phyloP scores from a whole-genome alignment of 2,797 vertebrate species.

The Xenops minutus region DNA sequence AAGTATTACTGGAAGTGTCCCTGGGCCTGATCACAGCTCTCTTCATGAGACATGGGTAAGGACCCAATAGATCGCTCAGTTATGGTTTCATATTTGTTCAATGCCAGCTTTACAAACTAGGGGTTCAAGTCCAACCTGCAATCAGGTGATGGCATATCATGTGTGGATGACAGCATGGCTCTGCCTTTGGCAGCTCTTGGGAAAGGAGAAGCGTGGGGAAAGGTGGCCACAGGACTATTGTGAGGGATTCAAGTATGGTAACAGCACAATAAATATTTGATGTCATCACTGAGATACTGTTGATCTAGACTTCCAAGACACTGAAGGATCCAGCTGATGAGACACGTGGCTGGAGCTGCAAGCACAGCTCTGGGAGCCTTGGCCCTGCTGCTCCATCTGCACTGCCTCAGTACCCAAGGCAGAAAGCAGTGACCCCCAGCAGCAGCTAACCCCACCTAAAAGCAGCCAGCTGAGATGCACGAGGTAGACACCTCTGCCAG shows the following conservation, averaged over 20 bases:
- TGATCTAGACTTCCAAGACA: background rate
- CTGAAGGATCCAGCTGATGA: background rate
- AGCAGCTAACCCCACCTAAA: background rate
- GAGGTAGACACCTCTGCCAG: background rate
- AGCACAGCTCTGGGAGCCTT: background rate
- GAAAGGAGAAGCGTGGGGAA: background rate
- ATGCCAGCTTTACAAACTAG: background rate
- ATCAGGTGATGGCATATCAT: background rate
- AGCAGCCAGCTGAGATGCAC: background rate
- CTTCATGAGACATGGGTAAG: background rate
- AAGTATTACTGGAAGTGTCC: background rate
- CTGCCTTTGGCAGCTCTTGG: background rate
- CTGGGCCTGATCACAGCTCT: background rate
- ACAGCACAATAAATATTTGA: background rate
- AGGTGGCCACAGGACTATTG: background rate
- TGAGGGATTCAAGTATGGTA: background rate
- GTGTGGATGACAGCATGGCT: fast-evolving
- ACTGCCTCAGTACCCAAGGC: background rate
- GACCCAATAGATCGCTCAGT: background rate
- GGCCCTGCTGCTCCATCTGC: background rate
- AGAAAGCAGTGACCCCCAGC: background rate
- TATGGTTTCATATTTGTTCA: background rate
- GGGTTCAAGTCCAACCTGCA: background rate
- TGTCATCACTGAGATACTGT: background rate
- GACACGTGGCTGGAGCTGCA: background rate